Evolutionary conservation across 2,888 invertebrate species (phyloP).

Genomic region (Perithous albicinctus): DNA sequence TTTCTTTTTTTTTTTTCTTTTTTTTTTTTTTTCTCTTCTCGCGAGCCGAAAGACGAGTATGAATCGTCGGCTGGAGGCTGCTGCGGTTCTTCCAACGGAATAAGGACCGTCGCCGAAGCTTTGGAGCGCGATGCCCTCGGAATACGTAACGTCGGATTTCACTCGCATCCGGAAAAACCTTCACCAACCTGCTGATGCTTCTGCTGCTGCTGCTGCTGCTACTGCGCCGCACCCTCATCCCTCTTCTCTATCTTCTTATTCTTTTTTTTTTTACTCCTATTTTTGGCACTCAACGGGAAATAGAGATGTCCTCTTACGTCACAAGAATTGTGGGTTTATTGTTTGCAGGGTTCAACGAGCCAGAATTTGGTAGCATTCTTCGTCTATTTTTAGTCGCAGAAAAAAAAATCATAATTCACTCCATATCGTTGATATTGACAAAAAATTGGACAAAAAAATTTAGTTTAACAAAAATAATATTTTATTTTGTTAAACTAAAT

Average conservation of each 20-base stretch:
- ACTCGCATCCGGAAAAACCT: constrained; percentile 68
- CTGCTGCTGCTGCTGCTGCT: not conserved
- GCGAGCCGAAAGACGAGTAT: constrained; percentile 75
- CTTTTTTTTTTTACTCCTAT: constrained; percentile 36
- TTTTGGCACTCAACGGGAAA: constrained; percentile 61
- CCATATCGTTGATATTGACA: not conserved
- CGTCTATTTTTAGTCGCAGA: not conserved
- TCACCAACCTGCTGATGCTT: constrained; percentile 19
- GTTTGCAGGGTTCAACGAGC: constrained; percentile 19
- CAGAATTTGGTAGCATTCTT: not conserved
- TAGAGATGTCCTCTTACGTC: constrained; percentile 49
- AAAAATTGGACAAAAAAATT: no score
- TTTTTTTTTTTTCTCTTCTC: constrained; percentile 33
- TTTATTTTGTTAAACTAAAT: no score
- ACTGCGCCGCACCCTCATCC: not conserved
- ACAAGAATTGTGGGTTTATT: constrained; percentile 27
- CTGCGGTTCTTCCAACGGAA: constrained; percentile 74
- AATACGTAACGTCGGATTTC: constrained; percentile 82
- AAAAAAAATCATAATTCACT: not conserved
- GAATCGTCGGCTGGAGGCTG: constrained; percentile 80
- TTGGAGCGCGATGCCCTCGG: constrained; percentile 79
- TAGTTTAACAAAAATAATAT: no score
- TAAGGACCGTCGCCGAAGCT: constrained; percentile 72
- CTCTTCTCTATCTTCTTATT: constrained; percentile 26
- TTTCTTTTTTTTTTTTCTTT: no score